Evolutionary conservation across 1,140 invertebrate genomes (phyloP).

Genomic region (Zaprionus gabonicus): DNA sequence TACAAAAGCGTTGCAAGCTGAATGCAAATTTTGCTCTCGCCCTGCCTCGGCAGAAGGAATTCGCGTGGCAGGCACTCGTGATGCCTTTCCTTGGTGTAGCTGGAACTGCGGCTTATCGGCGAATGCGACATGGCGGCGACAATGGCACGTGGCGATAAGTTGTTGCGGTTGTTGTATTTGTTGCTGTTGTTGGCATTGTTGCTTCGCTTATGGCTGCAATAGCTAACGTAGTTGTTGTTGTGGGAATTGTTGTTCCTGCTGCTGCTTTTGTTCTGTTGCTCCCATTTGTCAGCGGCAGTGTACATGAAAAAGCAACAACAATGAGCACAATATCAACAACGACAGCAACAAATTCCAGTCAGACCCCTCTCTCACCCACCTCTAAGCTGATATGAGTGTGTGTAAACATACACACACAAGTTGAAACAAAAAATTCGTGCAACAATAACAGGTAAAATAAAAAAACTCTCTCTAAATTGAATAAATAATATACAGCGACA

Average conservation of each 20-base stretch:
- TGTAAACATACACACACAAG: slow-evolving; percentile 14
- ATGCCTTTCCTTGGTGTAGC: slow-evolving; percentile 5
- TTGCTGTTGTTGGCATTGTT: not conserved
- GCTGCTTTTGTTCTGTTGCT: slow-evolving; percentile 24
- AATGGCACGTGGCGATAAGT: slow-evolving; percentile 48
- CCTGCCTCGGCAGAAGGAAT: not conserved
- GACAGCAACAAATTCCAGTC: not conserved
- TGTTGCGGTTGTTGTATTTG: slow-evolving; percentile 15
- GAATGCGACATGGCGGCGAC: slow-evolving; percentile 57
- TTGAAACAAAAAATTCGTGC: slow-evolving; percentile 35
- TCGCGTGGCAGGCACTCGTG: not conserved
- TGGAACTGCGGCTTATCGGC: slow-evolving; percentile 47
- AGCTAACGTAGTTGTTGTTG: too few species aligned
- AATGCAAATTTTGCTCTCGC: not conserved
- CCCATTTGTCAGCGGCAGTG: slow-evolving; percentile 46
- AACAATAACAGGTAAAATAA: slow-evolving; percentile 10
- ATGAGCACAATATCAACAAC: slow-evolving; percentile 15
- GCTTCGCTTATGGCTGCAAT: not conserved
- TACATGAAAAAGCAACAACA: slow-evolving; percentile 24
- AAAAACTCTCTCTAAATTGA: slow-evolving; percentile 48
- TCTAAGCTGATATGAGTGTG: not conserved
- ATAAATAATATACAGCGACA: slow-evolving; percentile 51
- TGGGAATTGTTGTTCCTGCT: too few species aligned
- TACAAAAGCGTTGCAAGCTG: not conserved
- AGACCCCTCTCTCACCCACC: not conserved